phyloP scores from a whole-genome alignment of 2,113 vertebrate species.

The Suricata suricatta region DNA sequence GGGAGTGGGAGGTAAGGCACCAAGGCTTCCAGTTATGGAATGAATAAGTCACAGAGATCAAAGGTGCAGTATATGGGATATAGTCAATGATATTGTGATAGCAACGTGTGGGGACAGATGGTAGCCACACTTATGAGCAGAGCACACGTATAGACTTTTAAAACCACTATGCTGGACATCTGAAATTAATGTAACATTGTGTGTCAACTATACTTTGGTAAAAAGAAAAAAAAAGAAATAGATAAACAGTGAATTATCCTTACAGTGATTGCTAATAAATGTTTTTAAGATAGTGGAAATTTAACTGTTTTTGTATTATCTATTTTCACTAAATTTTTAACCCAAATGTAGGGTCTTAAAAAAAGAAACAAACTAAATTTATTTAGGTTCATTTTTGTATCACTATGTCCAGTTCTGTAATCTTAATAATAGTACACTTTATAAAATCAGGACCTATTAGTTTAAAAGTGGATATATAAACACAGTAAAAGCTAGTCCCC shows the following conservation, averaged over 20 bases:
- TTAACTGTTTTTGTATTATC: not conserved
- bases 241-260: not conserved
- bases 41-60: not conserved
- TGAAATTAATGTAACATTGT: not conserved
- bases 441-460: not conserved
- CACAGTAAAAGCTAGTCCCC: not conserved
- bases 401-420: not conserved
- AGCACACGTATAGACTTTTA: not conserved
- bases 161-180: not conserved
- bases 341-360: not conserved
- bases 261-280: not conserved
- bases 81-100: not conserved
- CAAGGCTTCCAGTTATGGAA: not conserved
- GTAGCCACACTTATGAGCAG: not conserved
- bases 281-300: not conserved
- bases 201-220: not conserved
- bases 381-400: not conserved
- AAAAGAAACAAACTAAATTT: not conserved
- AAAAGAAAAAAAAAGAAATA: not conserved
- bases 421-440: not conserved
- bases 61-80: not conserved
- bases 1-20: not conserved
- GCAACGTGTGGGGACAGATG: not conserved
- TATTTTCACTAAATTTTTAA: not conserved
- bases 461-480: not conserved